Conservation (phyloP, 2,888 invertebrate species). For the Tiphia femorata region DNA sequence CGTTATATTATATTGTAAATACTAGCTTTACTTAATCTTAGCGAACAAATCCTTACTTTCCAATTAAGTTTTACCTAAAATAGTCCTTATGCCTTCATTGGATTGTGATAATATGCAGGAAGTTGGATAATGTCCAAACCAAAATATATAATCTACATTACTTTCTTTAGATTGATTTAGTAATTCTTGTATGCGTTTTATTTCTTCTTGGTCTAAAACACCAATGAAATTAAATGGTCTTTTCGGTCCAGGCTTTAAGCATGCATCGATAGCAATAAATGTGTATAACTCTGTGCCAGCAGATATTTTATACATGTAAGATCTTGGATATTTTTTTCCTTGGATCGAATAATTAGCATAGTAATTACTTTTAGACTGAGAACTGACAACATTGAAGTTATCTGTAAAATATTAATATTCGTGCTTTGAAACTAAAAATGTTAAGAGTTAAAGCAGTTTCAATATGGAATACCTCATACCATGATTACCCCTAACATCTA, state of each 20-base stretch:
- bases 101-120: slow-evolving; percentile 81
- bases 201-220: slow-evolving; percentile 74
- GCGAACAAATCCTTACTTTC: no score
- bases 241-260: slow-evolving; percentile 86
- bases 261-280: slow-evolving; percentile 91
- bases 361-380: slow-evolving; percentile 80
- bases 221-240: slow-evolving; percentile 94
- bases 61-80: slow-evolving; percentile 62
- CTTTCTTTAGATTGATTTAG: slow-evolving; percentile 71
- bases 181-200: slow-evolving; percentile 72
- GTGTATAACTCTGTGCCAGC: slow-evolving; percentile 76
- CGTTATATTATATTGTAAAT: background rate
- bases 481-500: slow-evolving; percentile 94
- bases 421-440: background rate
- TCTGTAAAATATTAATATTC: slow-evolving; percentile 74
- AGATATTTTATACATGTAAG: slow-evolving; percentile 78
- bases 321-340: slow-evolving; percentile 77
- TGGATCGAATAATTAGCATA: slow-evolving; percentile 85
- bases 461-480: slow-evolving; percentile 71
- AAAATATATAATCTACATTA: slow-evolving; percentile 76
- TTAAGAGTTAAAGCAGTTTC: background rate
- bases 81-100: slow-evolving; percentile 69
- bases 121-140: slow-evolving; percentile 94
- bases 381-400: slow-evolving; percentile 85
- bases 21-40: background rate